phyloP scores from a whole-genome alignment of 2,797 vertebrate species.

The Periparus ater region DNA sequence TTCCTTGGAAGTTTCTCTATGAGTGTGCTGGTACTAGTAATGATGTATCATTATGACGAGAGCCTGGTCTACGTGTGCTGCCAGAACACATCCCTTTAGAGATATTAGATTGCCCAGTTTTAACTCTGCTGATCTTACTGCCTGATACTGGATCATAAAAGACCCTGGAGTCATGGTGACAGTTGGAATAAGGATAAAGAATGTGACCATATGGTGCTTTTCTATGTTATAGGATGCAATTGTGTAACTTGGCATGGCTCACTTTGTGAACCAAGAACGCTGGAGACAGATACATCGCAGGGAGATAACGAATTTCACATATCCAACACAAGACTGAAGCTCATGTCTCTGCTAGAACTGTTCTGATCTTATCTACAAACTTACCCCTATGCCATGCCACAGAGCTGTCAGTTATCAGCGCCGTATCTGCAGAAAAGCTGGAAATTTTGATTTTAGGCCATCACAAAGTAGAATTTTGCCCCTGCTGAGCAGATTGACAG shows the following conservation, averaged over 20 bases:
- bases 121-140: not conserved
- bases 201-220: conserved; percentile 31
- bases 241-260: conserved; percentile 30
- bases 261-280: conserved; percentile 2
- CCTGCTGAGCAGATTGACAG: conserved; percentile 40
- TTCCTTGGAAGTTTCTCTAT: not conserved
- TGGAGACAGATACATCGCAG: not conserved
- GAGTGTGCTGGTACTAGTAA: not conserved
- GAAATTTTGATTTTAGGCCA: conserved; percentile 15
- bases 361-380: conserved; percentile 40
- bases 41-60: not conserved
- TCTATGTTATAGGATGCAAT: conserved; percentile 3
- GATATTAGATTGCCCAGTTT: not conserved
- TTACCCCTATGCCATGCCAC: not conserved
- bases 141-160: not conserved
- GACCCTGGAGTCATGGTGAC: not conserved
- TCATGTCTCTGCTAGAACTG: not conserved
- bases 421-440: not conserved
- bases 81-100: not conserved
- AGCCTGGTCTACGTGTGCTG: not conserved
- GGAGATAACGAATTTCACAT: conserved; percentile 28
- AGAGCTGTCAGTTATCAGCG: conserved; percentile 3
- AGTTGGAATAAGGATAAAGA: conserved; percentile 32
- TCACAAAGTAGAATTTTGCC: not conserved
- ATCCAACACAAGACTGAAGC: not conserved